These are phyloP conservation scores for Chunga burmeisteri DNA, from an alignment of 2,113 vertebrate species.

Conservation along the genomic window DNA sequence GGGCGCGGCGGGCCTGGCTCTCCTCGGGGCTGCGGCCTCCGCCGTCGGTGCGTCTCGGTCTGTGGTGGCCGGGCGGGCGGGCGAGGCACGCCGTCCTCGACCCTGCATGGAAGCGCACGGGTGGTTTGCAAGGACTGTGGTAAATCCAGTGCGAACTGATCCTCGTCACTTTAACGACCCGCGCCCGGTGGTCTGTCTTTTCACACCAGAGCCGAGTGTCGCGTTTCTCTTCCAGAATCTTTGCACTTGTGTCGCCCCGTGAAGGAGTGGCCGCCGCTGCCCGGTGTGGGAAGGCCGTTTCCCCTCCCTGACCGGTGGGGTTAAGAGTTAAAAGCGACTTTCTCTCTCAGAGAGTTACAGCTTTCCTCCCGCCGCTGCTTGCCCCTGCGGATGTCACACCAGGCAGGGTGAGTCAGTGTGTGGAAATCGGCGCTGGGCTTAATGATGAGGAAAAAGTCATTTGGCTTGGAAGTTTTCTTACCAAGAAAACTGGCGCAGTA, in stretches of 20 bases:
- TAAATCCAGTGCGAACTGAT: background rate
- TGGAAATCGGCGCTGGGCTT: background rate
- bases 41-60: background rate
- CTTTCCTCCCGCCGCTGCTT: background rate
- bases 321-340: background rate
- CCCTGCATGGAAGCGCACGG: rapidly evolving
- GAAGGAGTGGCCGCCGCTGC: background rate
- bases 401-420: background rate
- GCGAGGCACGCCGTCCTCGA: rapidly evolving
- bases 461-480: background rate
- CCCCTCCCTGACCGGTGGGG: background rate
- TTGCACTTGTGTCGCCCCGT: background rate
- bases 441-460: background rate
- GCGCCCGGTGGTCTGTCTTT: rapidly evolving
- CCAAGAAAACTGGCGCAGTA: background rate
- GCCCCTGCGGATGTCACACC: background rate
- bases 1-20: background rate
- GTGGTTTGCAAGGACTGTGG: no score
- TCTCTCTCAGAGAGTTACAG: background rate
- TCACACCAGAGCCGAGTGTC: background rate
- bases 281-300: background rate
- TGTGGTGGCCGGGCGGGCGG: background rate
- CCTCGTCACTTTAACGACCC: background rate
- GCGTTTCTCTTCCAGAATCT: background rate
- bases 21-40: background rate